phyloP scores from a whole-genome alignment of 2,797 vertebrate species.

The Calcarius lapponicus region DNA sequence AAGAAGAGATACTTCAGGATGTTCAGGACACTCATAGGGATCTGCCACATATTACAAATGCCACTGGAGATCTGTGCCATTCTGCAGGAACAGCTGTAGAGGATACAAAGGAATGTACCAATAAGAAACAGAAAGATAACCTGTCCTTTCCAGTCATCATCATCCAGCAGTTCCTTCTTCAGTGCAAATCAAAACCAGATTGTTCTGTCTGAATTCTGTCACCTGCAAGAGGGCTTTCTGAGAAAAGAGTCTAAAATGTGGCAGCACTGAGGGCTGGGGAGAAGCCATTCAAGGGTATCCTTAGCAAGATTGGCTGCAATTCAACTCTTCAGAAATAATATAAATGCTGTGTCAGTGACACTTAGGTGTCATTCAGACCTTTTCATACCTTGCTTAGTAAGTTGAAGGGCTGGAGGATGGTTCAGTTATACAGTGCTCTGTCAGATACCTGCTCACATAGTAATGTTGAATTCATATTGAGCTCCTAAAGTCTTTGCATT shows the following conservation, averaged over 20 bases:
- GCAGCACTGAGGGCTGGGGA: neutral
- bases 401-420: neutral
- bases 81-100: neutral
- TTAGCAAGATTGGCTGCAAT: neutral
- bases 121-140: neutral
- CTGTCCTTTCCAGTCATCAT: neutral
- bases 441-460: neutral
- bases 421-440: neutral
- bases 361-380: neutral
- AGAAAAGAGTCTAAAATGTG: neutral
- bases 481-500: neutral
- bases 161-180: neutral
- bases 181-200: neutral
- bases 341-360: neutral
- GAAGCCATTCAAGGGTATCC: neutral
- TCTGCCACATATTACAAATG: neutral
- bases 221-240: neutral
- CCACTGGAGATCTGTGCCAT: fast-evolving
- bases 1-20: neutral
- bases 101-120: fast-evolving
- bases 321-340: neutral
- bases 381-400: neutral
- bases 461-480: neutral
- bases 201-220: neutral
- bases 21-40: neutral